Base-by-base conservation (phyloP, 2,888 invertebrate genomes). In the Suillia variegata region DNA sequence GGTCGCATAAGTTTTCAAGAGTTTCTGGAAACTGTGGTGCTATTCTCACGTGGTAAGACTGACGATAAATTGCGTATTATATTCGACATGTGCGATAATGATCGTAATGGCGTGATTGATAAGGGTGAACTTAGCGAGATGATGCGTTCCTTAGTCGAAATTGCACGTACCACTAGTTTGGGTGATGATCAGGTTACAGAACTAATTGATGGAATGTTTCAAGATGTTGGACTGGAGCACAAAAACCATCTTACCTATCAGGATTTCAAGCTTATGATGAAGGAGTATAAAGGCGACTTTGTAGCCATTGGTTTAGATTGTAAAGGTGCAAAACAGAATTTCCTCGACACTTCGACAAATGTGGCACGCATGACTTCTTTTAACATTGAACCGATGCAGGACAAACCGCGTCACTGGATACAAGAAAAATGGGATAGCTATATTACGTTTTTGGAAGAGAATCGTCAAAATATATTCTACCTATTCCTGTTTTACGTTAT, bases 71-170 rank as follows among this genome's bases (percentile, higher is more conserved):
- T 97, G 33, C 86, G 96, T 4, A 96, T 97, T 31, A 94, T 98
- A 66, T 97, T 97, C 77, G 95, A 97, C 80, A 97, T 98, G 97
- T 97, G 97, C 74, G 97, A 97, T 77, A 93, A 95, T 70, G 94
- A 97, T 77, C 88, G 94, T 15, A 95, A 95, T 71, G 95, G 96
- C 0, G 93, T 94, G 1, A 97, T 97, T 59, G 96, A 96, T 75
- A 96, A 96, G 74, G 91, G 89, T 1, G 96, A 97, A 77, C 84
- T 98, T 18, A 94, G 93, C 20, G 95, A 96, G 80, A 96, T 98
- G 93, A 84, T 98, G 75, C 85, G 95, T 18, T 96, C 96, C 0
- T 82, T 96, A 24, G 96, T 96, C 0, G 96, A 96, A 82, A 96
- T 96, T 58, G 96, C 96, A 0, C 86, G 95, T 67, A 96, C 96